Conservation (phyloP, 2,888 invertebrate genomes). For the Mesopsocus fuscifrons region DNA sequence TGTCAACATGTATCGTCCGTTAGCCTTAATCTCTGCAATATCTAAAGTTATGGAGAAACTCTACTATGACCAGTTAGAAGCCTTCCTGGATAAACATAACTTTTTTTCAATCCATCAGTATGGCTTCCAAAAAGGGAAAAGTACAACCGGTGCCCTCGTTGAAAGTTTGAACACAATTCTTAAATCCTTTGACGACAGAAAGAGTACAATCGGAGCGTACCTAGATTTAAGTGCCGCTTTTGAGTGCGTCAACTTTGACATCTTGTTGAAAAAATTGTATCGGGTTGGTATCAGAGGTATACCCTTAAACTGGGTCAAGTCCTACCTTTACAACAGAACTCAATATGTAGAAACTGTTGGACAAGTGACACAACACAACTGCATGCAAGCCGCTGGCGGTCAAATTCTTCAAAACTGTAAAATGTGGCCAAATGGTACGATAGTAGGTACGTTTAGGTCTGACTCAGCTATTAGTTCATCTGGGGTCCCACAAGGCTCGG, state of each 20-base stretch:
- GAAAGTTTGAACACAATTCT: background rate
- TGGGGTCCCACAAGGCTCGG: background rate
- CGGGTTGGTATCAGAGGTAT: background rate
- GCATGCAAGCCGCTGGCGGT: too few relatives aligned
- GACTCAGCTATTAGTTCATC: too few relatives aligned
- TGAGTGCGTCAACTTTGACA: background rate
- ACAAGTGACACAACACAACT: too few relatives aligned
- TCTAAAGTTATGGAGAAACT: slow-evolving; percentile 5
- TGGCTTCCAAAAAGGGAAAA: background rate
- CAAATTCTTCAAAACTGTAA: too few relatives aligned
- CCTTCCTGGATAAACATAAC: background rate
- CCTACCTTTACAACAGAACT: background rate
- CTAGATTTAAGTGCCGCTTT: background rate
- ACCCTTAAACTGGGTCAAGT: background rate
- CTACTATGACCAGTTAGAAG: background rate
- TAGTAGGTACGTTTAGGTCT: too few relatives aligned
- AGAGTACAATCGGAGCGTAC: background rate
- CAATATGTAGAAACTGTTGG: background rate
- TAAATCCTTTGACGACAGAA: background rate
- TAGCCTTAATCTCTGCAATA: slow-evolving; percentile 6
- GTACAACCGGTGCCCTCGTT: background rate
- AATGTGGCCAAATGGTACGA: too few relatives aligned
- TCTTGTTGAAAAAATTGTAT: background rate
- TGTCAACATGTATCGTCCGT: slow-evolving; percentile 9
- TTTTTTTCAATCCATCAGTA: background rate